Evolutionary conservation across 2,888 invertebrate species (phyloP), one percentile per base, ranked within the genome.

Genomic region (Cephus spinipes): DNA sequence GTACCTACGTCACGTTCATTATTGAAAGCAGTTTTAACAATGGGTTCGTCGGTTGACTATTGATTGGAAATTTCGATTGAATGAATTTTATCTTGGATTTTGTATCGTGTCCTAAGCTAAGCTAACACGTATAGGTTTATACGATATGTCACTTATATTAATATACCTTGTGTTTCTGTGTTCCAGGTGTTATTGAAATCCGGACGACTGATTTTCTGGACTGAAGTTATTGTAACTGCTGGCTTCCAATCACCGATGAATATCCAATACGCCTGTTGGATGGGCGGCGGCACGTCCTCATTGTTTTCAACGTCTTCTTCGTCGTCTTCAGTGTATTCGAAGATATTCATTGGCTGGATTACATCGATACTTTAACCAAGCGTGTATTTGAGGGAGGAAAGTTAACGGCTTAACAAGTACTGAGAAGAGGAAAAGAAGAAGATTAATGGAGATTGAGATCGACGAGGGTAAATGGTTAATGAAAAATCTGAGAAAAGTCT

Each of bases 221-320:
- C 55, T 23, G 55, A 55, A 23, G 55, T 55, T 55, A 23, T 23
- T 9, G 55, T 55, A 55, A 55, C 55, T 55, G 55, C 15, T 55
- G 55, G 55, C 9, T 55, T 23, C 55, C 55, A 55, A 55, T 55
- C 55, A 55, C 55, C 71, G 73, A 82, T 82, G 82, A 81, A 75
- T 77, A 74, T 79, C 73, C 79, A 31, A 77, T 77, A 77, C 80
- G 76, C 73, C 68, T 40, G 78, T 73, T 79, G 79, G 80, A 80
- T 78, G 77, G 79, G 74, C 32, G 75, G 79, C 76, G 79, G 78
- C 40, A 35, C 77, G 73, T 76, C 76, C 75, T 73, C 77, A 15
- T 75, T 73, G 36, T 31, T 69, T 15, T 15, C 73, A 73, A 68
- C 75, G 75, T 73, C 36, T 12, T 69, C 34, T 15, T 15, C 73